Evolutionary conservation across 2,888 invertebrate genomes (phyloP), one percentile per base, ranked within the genome.

Genomic region (Ochropacha duplaris): DNA sequence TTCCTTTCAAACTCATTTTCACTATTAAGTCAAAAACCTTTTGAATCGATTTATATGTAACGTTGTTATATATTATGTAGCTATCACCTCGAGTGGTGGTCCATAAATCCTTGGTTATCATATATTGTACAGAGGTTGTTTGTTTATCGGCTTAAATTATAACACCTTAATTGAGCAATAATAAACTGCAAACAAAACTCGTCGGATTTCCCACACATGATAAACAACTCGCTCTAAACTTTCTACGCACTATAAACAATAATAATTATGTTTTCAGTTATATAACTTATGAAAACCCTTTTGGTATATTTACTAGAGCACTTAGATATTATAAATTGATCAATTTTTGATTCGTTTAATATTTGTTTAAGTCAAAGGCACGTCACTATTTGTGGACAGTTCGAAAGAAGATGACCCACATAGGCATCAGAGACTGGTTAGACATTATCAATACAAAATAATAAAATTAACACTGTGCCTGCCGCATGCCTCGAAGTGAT

Each of bases 201-300:
- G 76, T 76, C 88, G 90, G 81, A 86, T 90, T 90, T 80, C 90
- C 90, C 83, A 81, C 81, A 76, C 76, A 68, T 65, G 69, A 81
- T 75, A 88, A 88, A 87, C 85, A 88, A 61, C 52, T 63, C 51
- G 71, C 62, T 62, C 69, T 56, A 70, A 61, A 66, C 56, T 60
- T 59, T 59, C 24, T 66, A 62, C 64, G 14, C 52, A 14, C 11
- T 52, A 19, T 14, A 52, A 52, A 52, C 52, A 31, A 34, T 19
- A 52, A 52, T 34, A 31, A 34, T 19, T 24, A 26, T 51, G 24
- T 50, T 50, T 9, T 50, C 14, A n/a, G 50, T 50, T 50, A 50
- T 16, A 5, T 50, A 26, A 26, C n/a, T 19, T 44, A 19, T 44
- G 2, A 54, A 16, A 44, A 56, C 54, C 54, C 51, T 52, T 51